Conservation (phyloP, 1,140 invertebrate species). For the Cyclina sinensis region DNA sequence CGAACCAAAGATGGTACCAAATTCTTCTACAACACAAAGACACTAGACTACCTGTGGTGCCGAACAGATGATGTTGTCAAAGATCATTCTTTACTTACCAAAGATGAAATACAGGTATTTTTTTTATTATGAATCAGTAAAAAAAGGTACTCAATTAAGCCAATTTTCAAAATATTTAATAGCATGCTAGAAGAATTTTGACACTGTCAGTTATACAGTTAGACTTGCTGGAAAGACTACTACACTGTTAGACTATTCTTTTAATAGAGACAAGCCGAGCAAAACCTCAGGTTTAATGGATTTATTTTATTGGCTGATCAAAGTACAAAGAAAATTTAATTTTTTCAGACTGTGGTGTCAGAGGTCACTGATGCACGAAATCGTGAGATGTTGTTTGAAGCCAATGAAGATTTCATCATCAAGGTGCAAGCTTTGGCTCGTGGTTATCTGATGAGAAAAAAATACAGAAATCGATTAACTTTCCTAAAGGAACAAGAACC, state of each 20-base stretch:
- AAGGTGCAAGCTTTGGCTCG: constrained; percentile 90
- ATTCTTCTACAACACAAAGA: constrained; percentile 85
- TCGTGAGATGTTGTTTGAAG: constrained; percentile 83
- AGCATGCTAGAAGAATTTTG: no score
- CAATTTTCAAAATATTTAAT: no score
- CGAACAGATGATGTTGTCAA: constrained; percentile 81
- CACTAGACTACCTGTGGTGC: constrained; percentile 80
- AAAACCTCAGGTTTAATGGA: no score
- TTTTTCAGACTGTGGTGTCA: constrained; percentile 81
- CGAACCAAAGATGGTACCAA: constrained; percentile 82
- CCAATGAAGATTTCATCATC: constrained; percentile 85
- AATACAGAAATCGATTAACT: constrained; percentile 86
- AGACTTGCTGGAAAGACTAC: no score
- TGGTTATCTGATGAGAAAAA: constrained; percentile 90
- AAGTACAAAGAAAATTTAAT: background rate
- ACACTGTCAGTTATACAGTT: no score
- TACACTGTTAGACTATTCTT: no score
- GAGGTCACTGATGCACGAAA: constrained; percentile 84
- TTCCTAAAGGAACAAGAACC: constrained; percentile 88
- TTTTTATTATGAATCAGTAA: no score
- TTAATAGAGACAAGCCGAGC: no score
- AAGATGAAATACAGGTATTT: constrained; percentile 85
- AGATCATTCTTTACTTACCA: constrained; percentile 83
- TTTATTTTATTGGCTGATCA: no score
- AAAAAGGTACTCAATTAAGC: no score